Evolutionary conservation across 2,113 vertebrate genomes (phyloP), one percentile per base, ranked within the genome.

Genomic region (Bubo blakistoni): DNA sequence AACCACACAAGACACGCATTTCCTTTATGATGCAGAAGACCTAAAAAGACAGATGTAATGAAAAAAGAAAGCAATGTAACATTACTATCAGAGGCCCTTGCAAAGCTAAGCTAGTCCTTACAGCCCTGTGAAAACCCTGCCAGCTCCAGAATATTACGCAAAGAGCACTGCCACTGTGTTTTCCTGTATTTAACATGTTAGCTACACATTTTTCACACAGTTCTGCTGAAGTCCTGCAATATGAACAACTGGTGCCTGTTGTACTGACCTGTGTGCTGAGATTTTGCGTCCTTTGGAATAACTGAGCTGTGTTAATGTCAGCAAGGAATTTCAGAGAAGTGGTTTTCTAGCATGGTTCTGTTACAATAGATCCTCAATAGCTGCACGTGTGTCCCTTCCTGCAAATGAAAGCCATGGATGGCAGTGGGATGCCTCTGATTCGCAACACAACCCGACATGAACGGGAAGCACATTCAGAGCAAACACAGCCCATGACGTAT

Each of bases 371-470:
- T 51, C 42, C 65, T n/a, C 5, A 0, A 49, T 6, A 72, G 36
- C 81, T 85, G 49, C 47, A 57, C 0, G 0, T 49, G 32, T 0
- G 1, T 26, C 61, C 22, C 25, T 40, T 38, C 52, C 46, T 47
- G 55, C 57, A 87, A 49, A 73, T 3, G 29, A 62, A 59, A 85
- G 24, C 16, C 42, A 29, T 6, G 54, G 49, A 32, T 0, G 2
- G 16, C 52, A 44, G 21, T 13, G 46, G 34, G 38, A 61, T n/a
- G 29, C 72, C 70, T 54, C 38, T 27, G n/a, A 9, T 18, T 47
- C 5, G 0, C 79, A 78, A 9, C 6, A 0, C 55, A 80, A 61
- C 38, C 49, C 1, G 0, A 15, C 82, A 9, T 14, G 0, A 0
- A 7, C 0, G 1, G 61, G 58, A 63, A 36, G 22, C 66, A 25